Evolutionary conservation across 1,140 invertebrate species (phyloP), one percentile per base, ranked within the genome.

Genomic region (Battus philenor): DNA sequence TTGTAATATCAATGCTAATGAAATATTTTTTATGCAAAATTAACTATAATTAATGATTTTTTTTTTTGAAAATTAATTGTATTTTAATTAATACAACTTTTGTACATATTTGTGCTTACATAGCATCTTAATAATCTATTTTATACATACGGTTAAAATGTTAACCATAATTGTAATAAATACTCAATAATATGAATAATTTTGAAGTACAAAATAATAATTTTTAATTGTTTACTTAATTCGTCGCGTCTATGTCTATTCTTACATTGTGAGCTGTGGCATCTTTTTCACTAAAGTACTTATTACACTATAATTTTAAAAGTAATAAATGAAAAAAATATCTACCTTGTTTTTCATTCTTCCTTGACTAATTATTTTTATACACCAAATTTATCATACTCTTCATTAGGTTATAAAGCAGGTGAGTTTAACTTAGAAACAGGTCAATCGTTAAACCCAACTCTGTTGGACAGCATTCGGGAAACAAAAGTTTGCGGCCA

Each of bases 171-270:
- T 16, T 5, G 26, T 41, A 41, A 41, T 24, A 41, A 39, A 41
- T 41, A 41, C 38, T 41, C 38, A 41, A 41, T 39, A 9, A 26
- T 29, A 11, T 1, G 13, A 29, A 41, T 27, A 15, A 17, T 29
- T 41, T 8, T 41, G 29, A 41, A 41, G 38, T 41, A 41, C 38
- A 41, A 41, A 41, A 41, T 41, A 41, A n/a, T n/a, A n/a, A n/a
- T 41, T 22, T 29, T 41, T 29, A 41, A 41, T 3, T 39, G 20
- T 41, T 11, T 41, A 41, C 26, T 41, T 41, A 41, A 41, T 41
- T 41, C 26, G 36, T 39, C 16, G n/a, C 13, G 15, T 41, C 29
- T 30, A 13, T 30, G 10, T 9, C 6, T 22, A 2, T 39, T 39
- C 15, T 8, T 12, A 8, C 7, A 24, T n/a, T 9, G 13, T 9